Conservation (phyloP, 2,888 invertebrate species). For the Chouioia cunea region DNA sequence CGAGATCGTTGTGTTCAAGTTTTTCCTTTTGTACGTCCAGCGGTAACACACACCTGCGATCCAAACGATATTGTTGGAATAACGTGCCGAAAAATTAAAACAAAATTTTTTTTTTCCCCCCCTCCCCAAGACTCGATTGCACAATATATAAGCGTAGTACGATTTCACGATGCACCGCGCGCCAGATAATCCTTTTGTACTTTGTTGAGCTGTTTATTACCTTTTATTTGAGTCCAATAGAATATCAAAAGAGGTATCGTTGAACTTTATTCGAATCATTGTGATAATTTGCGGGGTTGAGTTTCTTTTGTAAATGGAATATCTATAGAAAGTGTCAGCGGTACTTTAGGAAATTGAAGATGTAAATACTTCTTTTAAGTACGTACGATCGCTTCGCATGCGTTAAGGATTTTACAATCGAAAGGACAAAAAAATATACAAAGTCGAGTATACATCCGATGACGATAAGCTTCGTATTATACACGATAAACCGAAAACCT, state of each 20-base stretch:
- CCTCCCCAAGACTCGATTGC: no score
- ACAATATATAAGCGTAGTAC: no score
- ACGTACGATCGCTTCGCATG: conserved; percentile 48
- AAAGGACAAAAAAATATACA: not conserved
- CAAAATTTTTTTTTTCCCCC: not conserved
- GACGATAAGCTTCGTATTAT: conserved; percentile 40
- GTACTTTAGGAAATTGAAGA: conserved; percentile 50
- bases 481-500: conserved; percentile 9
- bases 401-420: conserved; percentile 33
- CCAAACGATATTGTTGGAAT: conserved; percentile 21
- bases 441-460: conserved; percentile 25
- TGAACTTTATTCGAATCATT: conserved; percentile 15
- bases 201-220: not conserved
- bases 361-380: conserved; percentile 54
- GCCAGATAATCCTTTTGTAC: not conserved
- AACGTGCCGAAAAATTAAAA: conserved; percentile 28
- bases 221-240: not conserved
- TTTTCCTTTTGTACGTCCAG: conserved; percentile 15
- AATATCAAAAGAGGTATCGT: conserved; percentile 7
- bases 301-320: conserved; percentile 27
- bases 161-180: not conserved
- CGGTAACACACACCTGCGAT: conserved; percentile 26
- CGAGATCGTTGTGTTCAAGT: conserved; percentile 19
- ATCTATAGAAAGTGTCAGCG: conserved; percentile 36
- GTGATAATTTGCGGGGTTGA: conserved; percentile 22